Evolutionary conservation across 2,888 invertebrate genomes (phyloP).

Genomic region (Trachelus stipa): DNA sequence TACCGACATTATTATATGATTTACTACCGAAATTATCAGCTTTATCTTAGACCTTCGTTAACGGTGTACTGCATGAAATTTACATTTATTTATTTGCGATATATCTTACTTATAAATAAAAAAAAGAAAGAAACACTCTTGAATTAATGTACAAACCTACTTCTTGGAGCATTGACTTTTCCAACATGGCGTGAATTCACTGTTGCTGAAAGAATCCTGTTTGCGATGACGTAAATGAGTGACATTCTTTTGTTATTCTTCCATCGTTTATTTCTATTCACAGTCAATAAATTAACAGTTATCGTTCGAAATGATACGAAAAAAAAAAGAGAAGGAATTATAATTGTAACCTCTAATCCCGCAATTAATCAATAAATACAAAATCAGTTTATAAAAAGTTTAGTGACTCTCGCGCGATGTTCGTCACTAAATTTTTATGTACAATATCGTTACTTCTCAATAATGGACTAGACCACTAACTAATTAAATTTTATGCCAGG

Average conservation of each 20-base stretch:
- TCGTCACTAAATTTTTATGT: constrained; percentile 13
- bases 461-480: constrained; percentile 54
- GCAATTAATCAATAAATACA: constrained; percentile 59
- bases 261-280: constrained; percentile 60
- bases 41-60: too few relatives aligned
- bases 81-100: too few relatives aligned
- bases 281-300: constrained; percentile 62
- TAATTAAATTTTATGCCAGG: constrained; percentile 23
- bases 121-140: not conserved
- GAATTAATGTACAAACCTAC: too few relatives aligned
- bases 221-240: not conserved
- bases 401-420: constrained; percentile 26
- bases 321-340: constrained; percentile 26
- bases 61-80: too few relatives aligned
- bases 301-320: constrained; percentile 29
- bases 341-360: constrained; percentile 45
- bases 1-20: not conserved
- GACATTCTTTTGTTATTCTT: constrained; percentile 33
- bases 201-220: not conserved
- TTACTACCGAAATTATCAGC: not conserved
- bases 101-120: not conserved
- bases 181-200: not conserved
- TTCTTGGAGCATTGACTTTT: not conserved
- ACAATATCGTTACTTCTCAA: constrained; percentile 38
- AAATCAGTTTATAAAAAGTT: constrained; percentile 51